Base-by-base conservation (phyloP, 2,113 vertebrate species). In the Mustela lutreola region DNA sequence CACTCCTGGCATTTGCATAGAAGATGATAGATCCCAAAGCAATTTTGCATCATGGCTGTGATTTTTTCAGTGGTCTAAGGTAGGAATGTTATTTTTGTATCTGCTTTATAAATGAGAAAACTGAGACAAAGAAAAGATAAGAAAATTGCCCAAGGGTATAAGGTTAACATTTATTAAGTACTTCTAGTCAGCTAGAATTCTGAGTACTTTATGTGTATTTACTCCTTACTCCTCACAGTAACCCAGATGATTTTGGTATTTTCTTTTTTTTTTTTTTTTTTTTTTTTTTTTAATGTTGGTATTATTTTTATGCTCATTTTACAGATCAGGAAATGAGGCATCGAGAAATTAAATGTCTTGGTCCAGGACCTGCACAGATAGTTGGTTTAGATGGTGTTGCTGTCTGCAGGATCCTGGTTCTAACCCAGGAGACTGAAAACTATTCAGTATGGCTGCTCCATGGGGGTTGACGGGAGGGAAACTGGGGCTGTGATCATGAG, bases 101-200 rank as follows among this genome's bases (percentile, higher is more conserved):
- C 18, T 39, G 63, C 4, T 97, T 97, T 96, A 75, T 70, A 94
- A 90, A 73, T 71, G 42, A 95, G 82, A 81, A 95, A 92, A 84
- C 5, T 5, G 62, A 97, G 70, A 60, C 10, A 75, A 8, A 95
- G 36, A 80, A 94, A 50, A 80, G 42, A 7, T 80, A 79, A 82
- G 60, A 85, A 71, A 76, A 28, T 53, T 87, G 31, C 11, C 7
- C 53, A 21, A 85, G 31, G 39, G 26, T 10, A 33, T 53, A 88
- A 36, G 10, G 26, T 24, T 91, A 67, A 67, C 7, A 79, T 58
- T 87, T 94, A 58, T 42, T n/a, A 63, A 91, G 86, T 62, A 22
- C 48, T 79, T 88, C n/a, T 45, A 6, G 53, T 84, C 36, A 48
- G 71, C 12, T 7, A n/a, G 24, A 56, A 63, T n/a, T 82, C 33